Evolutionary conservation across 1,140 invertebrate species (phyloP), one percentile per base, ranked within the genome.

Genomic region (Dendrolimus punctatus): DNA sequence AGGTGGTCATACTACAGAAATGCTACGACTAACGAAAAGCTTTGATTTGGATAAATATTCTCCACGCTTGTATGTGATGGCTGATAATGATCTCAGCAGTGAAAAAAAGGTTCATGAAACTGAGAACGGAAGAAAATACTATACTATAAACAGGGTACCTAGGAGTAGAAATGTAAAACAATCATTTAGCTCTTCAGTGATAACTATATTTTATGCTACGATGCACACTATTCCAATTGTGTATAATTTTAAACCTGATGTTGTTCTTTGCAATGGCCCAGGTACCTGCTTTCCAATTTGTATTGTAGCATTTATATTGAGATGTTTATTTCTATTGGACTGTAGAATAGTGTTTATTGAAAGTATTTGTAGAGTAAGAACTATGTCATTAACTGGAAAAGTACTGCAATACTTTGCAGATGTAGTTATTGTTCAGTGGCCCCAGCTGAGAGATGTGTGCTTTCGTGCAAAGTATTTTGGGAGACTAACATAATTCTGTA

Each of bases 251-350:
- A 89, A 86, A 57, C 96, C 96, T 23, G 90, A 95, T 72, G 69
- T 98, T 54, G 88, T 98, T 54, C 76, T 98, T 2, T 96, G 95
- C 72, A 99, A 99, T 89, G 98, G 98, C 0, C 98, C 98, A 50
- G 98, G 97, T 37, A 98, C 96, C 5, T 98, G 97, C 85, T 90
- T 99, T 58, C 97, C 96, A 39, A 82, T 97, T 42, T 96, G 95
- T 85, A 57, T 94, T 7, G 88, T 92, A 48, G 92, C 91, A 9
- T 93, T 92, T 74, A n/a, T 92, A 0, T 88, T 90, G 54, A 91
- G 93, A 88, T 76, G 91, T 38, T 72, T 94, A 0, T 91, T 89
- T 57, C 68, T 96, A 6, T 78, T 88, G 38, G 87, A 93, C 57
- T 91, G 90, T 56, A 92, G 90, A 76, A 95, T 98, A 53, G 89